Evolutionary conservation across 2,888 invertebrate genomes (phyloP), one percentile per base, ranked within the genome.

Genomic region (Frankliniella fusca): DNA sequence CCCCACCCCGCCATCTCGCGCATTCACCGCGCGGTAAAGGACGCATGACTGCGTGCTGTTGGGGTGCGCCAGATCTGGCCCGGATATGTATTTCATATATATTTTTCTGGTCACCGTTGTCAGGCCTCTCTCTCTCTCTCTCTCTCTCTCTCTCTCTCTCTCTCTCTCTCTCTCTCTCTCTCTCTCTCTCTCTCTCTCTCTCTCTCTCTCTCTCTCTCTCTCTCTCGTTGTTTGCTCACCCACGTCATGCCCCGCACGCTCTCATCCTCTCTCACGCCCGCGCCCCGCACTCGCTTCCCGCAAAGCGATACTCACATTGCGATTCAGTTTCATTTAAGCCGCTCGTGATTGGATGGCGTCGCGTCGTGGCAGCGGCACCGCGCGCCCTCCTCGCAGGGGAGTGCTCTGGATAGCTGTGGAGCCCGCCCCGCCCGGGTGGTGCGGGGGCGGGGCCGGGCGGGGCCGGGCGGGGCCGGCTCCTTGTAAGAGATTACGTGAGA

Each of bases 401-500:
- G 38, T 38, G 38, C 38, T 38, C 38, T 5, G 38, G 38, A 2
- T 38, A 3, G 61, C 61, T n/a, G 15, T 18, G 61, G 61, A 7
- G 61, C 54, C 54, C 15, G 54, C 18, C 15, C 54, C 54, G 54
- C 15, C 15, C 18, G n/a, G n/a, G n/a, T n/a, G n/a, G n/a, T n/a
- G n/a, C n/a, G n/a, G n/a, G n/a, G n/a, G 54, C 54, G 54, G 54
- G 54, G 54, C 54, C 1, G 11, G 54, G 54, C 12, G 54, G 54
- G 18, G 18, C 54, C 54, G 54, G 15, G 54, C 18, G 27, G 27
- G 27, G 70, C 23, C 23, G 70, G 23, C 70, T 76, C 70, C 70
- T 76, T 76, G 70, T 9, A 23, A 76, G 70, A 76, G 70, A 76
- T 76, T 76, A 76, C 70, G 70, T 27, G 70, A 27, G 70, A 27